Base-by-base conservation (phyloP, 2,888 invertebrate genomes). In the Phymatocera aterrima region DNA sequence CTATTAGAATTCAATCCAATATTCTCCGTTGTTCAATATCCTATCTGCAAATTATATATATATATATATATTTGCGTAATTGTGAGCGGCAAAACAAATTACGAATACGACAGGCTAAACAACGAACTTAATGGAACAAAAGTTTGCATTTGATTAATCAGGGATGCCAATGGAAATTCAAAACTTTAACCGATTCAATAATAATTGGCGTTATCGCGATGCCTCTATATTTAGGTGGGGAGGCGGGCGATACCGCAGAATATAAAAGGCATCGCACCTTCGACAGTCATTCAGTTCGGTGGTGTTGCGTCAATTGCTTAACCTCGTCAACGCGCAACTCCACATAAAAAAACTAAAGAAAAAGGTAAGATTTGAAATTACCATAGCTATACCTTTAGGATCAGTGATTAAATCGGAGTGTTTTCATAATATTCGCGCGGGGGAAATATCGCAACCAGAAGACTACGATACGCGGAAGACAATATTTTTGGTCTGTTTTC, bases 141-240 rank as follows among this genome's bases (percentile, higher is more conserved):
- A 10, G 54, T 37, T 40, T 8, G 75, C 75, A 60, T 57, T 21
- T 18, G 28, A 75, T 81, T 70, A 40, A 88, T 88, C 86, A 87
- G 81, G 83, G 81, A 88, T 88, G 86, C 84, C 83, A 87, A 87
- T 88, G 82, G 78, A 83, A 64, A 77, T 60, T 77, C 79, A 48
- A 81, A 80, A 74, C 78, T 37, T 74, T 72, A 77, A 65, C 60
- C 81, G 81, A 82, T 84, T 37, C 60, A 57, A 43, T 84, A 85
- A 85, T 87, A 83, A 82, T 80, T 79, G 80, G 78, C 68, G 79
- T 74, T 77, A 81, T 24, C 57, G 72, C 43, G n/a, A 21, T 57
- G 24, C 34, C 24, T 48, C n/a, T n/a, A n/a, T 60, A 60, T 4
- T 31, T 3, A 43, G 60, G 57, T 74, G 78, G 74, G 57, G 60